Base-by-base conservation (phyloP, 1,140 invertebrate species). In the Oedothorax gibbosus region DNA sequence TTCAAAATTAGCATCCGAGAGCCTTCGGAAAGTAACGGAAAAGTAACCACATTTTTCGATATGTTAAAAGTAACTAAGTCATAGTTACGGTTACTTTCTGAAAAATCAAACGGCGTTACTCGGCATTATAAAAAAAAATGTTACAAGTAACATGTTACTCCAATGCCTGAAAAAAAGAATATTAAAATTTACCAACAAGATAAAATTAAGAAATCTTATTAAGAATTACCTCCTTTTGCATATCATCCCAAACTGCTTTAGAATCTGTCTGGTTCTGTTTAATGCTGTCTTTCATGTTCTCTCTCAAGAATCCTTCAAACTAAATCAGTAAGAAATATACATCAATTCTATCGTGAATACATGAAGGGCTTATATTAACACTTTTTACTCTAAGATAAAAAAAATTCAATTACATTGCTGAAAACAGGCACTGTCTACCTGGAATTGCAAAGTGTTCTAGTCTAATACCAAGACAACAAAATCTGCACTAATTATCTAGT, bases 221-320 rank as follows among this genome's bases (percentile, higher is more conserved):
- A 5, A 20, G 50, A 77, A 77, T 64, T 68, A 84, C 81, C 15
- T 76, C 57, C 7, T 9, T 73, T 56, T 84, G 81, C 71, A 84
- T 84, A 20, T 84, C 81, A 84, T 84, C 64, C 81, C 81, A 84
- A 57, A 76, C 12, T 35, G 15, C 56, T 0, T 7, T 0, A 18
- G 81, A 71, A 84, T 84, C 81, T 7, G 49, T 10, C 54, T 84
- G 75, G 3, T 66, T 20, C 3, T 66, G 12, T 49, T 84, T 76
- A 69, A 84, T 84, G 20, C 56, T 76, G 8, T 65, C 14, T 20
- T 76, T 84, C 50, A 84, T 84, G 20, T 68, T 76, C 4, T 65
- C 14, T 20, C 66, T 84, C 50, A 84, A 14, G 14, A 84, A 35
- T 15, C 56, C 62, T 57, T 84, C 49, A 15, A 84, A 64, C 81